A percentile compares a stretch with the other conserved stretches of the same genome.
These are phyloP conservation scores for Asbolus verrucosus DNA, from an alignment of 1,140 invertebrate species.

Conservation along the genomic window DNA sequence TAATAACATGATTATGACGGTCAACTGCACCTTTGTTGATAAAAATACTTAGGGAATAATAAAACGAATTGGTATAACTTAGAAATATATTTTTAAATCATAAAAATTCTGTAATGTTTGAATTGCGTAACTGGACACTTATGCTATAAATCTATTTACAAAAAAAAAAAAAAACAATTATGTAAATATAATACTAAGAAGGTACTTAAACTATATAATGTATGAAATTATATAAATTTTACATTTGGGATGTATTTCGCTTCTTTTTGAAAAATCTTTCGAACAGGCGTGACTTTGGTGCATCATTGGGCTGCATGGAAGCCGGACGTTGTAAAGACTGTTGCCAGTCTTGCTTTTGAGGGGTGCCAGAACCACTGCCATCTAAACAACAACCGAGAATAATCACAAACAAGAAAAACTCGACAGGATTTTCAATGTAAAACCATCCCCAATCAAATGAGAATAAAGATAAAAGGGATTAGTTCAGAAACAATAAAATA, in stretches of 20 bases:
- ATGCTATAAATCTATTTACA: constrained; percentile 52
- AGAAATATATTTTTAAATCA: constrained; percentile 17
- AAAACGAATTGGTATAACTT: neutral
- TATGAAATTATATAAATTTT: constrained; percentile 23
- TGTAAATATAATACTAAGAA: constrained; percentile 46
- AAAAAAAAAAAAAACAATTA: constrained; percentile 50
- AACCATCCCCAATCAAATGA: no score
- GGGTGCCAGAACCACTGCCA: constrained; percentile 17
- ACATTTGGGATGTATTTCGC: constrained; percentile 57
- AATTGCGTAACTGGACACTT: neutral
- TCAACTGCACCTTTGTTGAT: no score
- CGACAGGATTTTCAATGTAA: neutral
- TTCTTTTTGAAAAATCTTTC: constrained; percentile 55
- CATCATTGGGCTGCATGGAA: constrained; percentile 50
- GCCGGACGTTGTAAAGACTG: constrained; percentile 50
- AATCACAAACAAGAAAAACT: neutral
- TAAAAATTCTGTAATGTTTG: constrained; percentile 16
- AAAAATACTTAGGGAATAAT: no score
- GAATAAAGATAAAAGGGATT: neutral
- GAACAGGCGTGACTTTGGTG: constrained; percentile 54
- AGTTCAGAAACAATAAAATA: constrained; percentile 23
- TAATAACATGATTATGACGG: no score
- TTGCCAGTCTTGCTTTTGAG: constrained; percentile 50
- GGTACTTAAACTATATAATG: constrained; percentile 50
- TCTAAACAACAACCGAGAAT: constrained; percentile 40